Conservation (phyloP, 1,140 invertebrate species). For the Ceratoteleas bidentatus region DNA sequence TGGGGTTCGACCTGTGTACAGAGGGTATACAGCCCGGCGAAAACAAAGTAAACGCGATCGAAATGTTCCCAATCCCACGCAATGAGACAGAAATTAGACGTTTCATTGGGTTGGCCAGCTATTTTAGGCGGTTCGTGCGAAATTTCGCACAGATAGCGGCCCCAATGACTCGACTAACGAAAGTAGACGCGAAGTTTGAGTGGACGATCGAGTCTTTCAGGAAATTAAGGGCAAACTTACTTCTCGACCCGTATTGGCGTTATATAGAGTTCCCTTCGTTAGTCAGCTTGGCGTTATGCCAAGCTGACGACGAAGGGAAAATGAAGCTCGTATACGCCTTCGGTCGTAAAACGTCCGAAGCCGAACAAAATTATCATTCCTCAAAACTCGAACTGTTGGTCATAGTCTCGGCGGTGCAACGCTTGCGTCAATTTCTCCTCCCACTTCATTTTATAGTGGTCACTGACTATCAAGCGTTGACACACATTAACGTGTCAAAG, state of each 20-base stretch:
- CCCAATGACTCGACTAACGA: constrained; percentile 52
- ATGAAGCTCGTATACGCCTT: background rate
- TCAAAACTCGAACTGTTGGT: background rate
- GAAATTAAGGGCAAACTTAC: too few species aligned
- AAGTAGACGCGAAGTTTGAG: constrained; percentile 25
- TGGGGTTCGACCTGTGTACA: too few species aligned
- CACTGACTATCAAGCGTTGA: too few species aligned
- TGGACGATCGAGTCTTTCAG: constrained; percentile 2
- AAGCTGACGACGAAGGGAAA: background rate
- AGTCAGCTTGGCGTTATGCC: background rate
- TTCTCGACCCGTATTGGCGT: too few species aligned
- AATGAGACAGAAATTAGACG: constrained; percentile 1
- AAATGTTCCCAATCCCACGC: too few species aligned
- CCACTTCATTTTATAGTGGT: too few species aligned
- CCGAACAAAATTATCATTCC: background rate
- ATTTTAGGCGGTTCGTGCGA: constrained; percentile 11
- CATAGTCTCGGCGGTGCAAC: background rate
- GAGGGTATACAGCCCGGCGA: too few species aligned
- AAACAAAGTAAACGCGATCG: too few species aligned
- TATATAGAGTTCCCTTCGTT: background rate
- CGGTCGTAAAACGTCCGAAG: background rate
- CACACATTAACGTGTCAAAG: too few species aligned
- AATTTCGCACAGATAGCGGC: constrained; percentile 39
- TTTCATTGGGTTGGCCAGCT: constrained; percentile 6
- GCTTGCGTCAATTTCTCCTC: too few species aligned